Base-by-base conservation (phyloP, 37 sponge, comb jelly and placozoan genomes). In the Geodia barretti region DNA sequence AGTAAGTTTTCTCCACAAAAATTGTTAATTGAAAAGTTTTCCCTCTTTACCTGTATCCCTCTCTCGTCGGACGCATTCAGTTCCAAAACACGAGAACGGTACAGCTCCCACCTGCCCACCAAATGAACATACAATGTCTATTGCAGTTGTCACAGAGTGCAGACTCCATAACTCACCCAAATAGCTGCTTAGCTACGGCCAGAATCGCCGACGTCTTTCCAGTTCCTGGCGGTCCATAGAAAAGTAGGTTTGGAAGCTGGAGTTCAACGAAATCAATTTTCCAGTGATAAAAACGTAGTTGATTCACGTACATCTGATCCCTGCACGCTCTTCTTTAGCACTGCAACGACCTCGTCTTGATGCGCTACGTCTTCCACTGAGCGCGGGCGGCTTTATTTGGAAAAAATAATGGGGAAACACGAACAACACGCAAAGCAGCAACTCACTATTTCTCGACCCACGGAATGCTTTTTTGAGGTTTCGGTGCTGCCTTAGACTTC, bases 61-160 rank as follows among this genome's bases (percentile, higher is more conserved):
- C 99, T 41, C 66, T 99, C 99, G 88, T 99, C 99, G 5, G 99
- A 99, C 17, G 99, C 97, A 95, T 99, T 99, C 64, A 99, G 81
- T 83, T 99, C 99, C 72, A 99, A 70, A 36, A 99, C 97, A 37
- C 97, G 79, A 25, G 64, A 63, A 79, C 82, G 90, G 70, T 84
- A 84, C 61, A 92, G 24, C 20, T 97, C 95, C 36, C 78, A 47
- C n/a, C n/a, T n/a, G n/a, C n/a, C 30, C 29, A 40, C 36, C 35
- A 62, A 4, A 38, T 8, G 29, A 4, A 35, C 2, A 38, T 3
- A 39, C 47, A 21, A 20, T 37, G n/a, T n/a, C 17, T 26, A 11
- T 62, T 5, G 62, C 77, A 60, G 37, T 37, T 14, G 23, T 54
- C 19, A 30, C 9, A 14, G 37, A 30, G 28, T 25, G 36, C 36